These are phyloP conservation scores for Varanus salvator DNA, from an alignment of 2,113 vertebrate species.

Conservation along the genomic window DNA sequence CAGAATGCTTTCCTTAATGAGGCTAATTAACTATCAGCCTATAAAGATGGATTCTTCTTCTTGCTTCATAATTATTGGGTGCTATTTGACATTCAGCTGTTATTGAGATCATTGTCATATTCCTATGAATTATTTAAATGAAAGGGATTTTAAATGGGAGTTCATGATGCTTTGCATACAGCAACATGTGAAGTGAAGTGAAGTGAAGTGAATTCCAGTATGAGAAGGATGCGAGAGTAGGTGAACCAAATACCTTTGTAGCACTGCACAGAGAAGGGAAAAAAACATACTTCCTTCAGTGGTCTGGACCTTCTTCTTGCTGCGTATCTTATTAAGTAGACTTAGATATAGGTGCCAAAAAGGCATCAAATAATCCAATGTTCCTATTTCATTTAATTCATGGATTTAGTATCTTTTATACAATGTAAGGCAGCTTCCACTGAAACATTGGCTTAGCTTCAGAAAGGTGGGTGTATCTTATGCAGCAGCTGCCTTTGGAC, in stretches of 20 bases:
- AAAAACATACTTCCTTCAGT: not conserved
- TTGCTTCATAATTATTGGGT: slow-evolving; percentile 19
- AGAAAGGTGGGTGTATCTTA: not conserved
- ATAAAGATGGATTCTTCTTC: slow-evolving; percentile 14
- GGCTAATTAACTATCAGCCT: slow-evolving; percentile 38
- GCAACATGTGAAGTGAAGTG: slow-evolving; percentile 3
- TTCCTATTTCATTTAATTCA: not conserved
- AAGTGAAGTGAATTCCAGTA: not conserved
- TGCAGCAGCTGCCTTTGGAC: not conserved
- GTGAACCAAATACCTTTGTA: not conserved
- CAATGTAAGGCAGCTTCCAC: not conserved
- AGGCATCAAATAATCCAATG: not conserved
- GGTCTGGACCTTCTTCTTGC: not conserved
- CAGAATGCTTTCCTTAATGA: slow-evolving; percentile 39
- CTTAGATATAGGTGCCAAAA: not conserved
- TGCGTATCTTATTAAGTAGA: no score
- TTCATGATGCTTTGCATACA: not conserved
- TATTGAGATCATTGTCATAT: not conserved
- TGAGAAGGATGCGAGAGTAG: not conserved
- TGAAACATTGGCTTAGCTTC: not conserved
- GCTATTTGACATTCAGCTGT: slow-evolving; percentile 4
- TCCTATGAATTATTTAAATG: slow-evolving; percentile 16
- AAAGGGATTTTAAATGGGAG: not conserved
- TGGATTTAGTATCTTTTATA: not conserved
- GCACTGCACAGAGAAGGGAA: not conserved